Conservation (phyloP, 2,888 invertebrate genomes). For the Creontiades dilutus region DNA sequence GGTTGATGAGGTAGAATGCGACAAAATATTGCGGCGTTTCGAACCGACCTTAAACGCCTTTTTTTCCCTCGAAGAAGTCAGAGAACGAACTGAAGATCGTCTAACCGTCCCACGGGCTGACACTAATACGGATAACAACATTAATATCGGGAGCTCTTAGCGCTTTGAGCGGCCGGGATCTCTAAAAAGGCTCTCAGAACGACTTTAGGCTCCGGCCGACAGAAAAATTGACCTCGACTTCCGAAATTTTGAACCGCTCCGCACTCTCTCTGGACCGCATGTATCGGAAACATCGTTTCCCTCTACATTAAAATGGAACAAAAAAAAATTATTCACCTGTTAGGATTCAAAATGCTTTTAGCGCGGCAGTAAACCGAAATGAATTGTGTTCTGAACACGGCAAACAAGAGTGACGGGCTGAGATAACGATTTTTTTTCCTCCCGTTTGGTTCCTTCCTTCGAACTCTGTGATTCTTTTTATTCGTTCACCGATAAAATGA, state of each 20-base stretch:
- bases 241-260: slow-evolving; percentile 51
- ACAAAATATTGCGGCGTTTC: slow-evolving; percentile 58
- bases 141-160: slow-evolving; percentile 63
- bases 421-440: slow-evolving; percentile 29
- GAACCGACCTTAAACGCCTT: slow-evolving; percentile 31
- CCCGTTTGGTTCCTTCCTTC: neutral
- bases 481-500: neutral
- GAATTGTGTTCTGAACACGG: slow-evolving; percentile 41
- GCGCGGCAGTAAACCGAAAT: slow-evolving; percentile 44
- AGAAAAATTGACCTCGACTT: slow-evolving; percentile 52
- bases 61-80: slow-evolving; percentile 43
- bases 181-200: slow-evolving; percentile 7
- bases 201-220: slow-evolving; percentile 20
- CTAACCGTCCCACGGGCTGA: slow-evolving; percentile 65
- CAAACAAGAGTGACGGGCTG: slow-evolving; percentile 50
- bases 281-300: neutral
- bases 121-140: slow-evolving; percentile 70
- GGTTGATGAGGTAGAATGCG: slow-evolving; percentile 64
- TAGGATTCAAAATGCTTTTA: slow-evolving; percentile 56
- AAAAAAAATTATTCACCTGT: slow-evolving; percentile 22
- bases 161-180: neutral
- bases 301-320: neutral
- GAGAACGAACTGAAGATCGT: slow-evolving; percentile 12
- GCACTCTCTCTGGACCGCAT: neutral
- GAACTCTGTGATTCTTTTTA: neutral